Percentiles rank a stretch among this genome's conserved stretches.
phyloP scores from a whole-genome alignment of 2,113 vertebrate genomes.

The Notothenia rossii region DNA sequence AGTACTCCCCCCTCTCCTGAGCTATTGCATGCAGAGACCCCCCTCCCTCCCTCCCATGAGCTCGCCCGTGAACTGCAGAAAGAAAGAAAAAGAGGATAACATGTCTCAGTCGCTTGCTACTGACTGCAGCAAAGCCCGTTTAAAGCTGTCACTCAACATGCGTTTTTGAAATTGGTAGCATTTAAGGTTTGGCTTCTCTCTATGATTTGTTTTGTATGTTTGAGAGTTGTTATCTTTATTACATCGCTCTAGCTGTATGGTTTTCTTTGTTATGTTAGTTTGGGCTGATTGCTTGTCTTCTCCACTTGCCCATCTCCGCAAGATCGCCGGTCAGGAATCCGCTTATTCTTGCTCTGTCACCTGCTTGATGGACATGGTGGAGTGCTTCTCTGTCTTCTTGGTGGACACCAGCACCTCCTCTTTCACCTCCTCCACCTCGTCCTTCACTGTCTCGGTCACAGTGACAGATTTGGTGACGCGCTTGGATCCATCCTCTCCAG shows the following conservation, averaged over 20 bases:
- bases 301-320: background rate
- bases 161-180: constrained; percentile 89
- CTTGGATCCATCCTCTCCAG: constrained; percentile 91
- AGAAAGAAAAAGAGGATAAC: constrained; percentile 73
- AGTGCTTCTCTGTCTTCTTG: constrained; percentile 95
- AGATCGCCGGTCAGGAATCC: background rate
- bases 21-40: constrained; percentile 92
- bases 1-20: constrained; percentile 87
- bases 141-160: constrained; percentile 97
- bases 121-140: constrained; percentile 85
- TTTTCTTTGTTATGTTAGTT: constrained; percentile 80
- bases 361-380: constrained; percentile 90
- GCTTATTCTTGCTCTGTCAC: constrained; percentile 89
- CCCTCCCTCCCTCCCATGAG: constrained; percentile 41
- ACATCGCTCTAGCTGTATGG: constrained; percentile 85
- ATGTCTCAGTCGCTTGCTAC: constrained; percentile 78
- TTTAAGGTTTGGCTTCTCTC: constrained; percentile 88
- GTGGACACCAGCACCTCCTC: constrained; percentile 92
- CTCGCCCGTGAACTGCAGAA: constrained; percentile 86
- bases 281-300: constrained; percentile 73
- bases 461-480: constrained; percentile 95
- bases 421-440: constrained; percentile 87
- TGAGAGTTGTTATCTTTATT: constrained; percentile 80
- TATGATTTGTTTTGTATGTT: constrained; percentile 81
- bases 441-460: constrained; percentile 95